Evolutionary conservation across 1,140 invertebrate species (phyloP).

Genomic region (Anoplolepis gracilipes): DNA sequence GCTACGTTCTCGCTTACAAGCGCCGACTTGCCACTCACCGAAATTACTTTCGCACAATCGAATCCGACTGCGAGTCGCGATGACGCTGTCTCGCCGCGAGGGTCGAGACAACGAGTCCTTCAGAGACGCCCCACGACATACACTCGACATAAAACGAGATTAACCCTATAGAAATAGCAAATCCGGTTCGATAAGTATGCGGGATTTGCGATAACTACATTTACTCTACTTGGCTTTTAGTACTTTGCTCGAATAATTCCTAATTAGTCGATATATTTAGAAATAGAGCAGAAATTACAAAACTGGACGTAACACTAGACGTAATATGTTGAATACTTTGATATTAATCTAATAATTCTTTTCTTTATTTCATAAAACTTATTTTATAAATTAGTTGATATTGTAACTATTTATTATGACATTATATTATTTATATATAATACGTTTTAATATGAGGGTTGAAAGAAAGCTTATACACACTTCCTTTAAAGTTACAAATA

Average conservation of each 20-base stretch:
- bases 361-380: too few relatives aligned
- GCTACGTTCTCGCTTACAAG: slow-evolving; percentile 48
- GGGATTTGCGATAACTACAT: slow-evolving; percentile 24
- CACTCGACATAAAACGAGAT: slow-evolving; percentile 44
- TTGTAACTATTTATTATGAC: too few relatives aligned
- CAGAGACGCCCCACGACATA: slow-evolving; percentile 39
- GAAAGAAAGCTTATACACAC: background rate
- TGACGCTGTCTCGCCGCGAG: slow-evolving; percentile 53
- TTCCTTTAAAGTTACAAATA: background rate
- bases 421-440: too few relatives aligned
- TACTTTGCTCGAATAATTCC: background rate
- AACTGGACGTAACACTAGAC: background rate
- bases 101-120: slow-evolving; percentile 58
- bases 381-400: too few relatives aligned
- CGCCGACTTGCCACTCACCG: slow-evolving; percentile 53
- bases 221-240: slow-evolving; percentile 23
- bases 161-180: slow-evolving; percentile 49
- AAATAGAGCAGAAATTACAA: background rate
- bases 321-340: background rate
- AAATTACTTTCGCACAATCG: slow-evolving; percentile 61
- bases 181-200: background rate
- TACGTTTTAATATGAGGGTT: background rate
- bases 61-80: slow-evolving; percentile 52
- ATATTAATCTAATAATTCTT: background rate
- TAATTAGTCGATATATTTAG: slow-evolving; percentile 4